Percentiles rank a stretch among this genome's conserved stretches.
Evolutionary conservation across 1,140 invertebrate species (phyloP).

Genomic region (Apis dorsata): DNA sequence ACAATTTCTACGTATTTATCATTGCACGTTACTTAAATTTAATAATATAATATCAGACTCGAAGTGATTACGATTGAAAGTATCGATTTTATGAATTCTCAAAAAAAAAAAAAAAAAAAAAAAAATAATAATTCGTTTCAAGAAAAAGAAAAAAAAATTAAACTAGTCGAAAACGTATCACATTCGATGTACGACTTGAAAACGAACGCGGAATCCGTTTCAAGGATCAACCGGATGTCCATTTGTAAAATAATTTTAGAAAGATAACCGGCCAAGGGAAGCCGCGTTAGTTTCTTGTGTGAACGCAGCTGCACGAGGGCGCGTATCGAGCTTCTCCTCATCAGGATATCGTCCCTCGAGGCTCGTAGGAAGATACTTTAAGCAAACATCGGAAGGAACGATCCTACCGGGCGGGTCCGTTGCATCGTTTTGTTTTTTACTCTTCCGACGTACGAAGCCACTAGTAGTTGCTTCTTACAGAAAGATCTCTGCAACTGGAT

Average conservation of each 20-base stretch:
- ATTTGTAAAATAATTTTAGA: not conserved
- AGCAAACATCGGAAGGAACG: constrained; percentile 63
- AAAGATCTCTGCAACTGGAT: not conserved
- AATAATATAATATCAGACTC: too few species aligned
- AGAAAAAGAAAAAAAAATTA: not conserved
- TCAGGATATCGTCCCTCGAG: constrained; percentile 50
- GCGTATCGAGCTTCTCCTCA: constrained; percentile 47
- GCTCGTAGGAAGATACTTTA: constrained; percentile 64
- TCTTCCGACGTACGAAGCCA: constrained; percentile 23
- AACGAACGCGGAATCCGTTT: too few species aligned
- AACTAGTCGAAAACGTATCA: too few species aligned
- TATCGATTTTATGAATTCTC: too few species aligned
- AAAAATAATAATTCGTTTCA: too few species aligned
- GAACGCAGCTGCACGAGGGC: constrained; percentile 62
- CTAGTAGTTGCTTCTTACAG: constrained; percentile 24
- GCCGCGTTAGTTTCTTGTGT: constrained; percentile 9
- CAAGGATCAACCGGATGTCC: not conserved
- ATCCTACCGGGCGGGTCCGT: constrained; percentile 54
- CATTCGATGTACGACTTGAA: not conserved
- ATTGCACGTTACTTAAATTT: not conserved
- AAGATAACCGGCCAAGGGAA: not conserved
- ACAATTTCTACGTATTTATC: not conserved
- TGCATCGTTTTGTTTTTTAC: constrained; percentile 52
- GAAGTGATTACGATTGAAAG: too few species aligned
- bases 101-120: too few species aligned